Evolutionary conservation across 2,888 invertebrate species (phyloP), one percentile per base, ranked within the genome.

Genomic region (Drymonia ruficornis): DNA sequence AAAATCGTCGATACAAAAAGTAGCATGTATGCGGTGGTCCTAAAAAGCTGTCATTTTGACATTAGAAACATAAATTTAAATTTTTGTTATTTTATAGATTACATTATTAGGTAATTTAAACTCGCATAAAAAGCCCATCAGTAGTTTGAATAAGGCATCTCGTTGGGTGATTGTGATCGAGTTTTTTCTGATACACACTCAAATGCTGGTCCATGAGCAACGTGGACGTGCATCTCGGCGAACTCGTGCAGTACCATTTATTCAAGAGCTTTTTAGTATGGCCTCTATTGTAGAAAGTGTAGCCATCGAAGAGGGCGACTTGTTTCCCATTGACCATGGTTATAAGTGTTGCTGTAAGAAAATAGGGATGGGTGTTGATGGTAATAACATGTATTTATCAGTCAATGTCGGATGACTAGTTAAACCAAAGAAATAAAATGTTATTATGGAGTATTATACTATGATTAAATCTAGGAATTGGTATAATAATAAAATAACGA

Each of bases 211-310:
- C 57, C 0, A 69, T 49, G 3, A 56, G 12, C 7, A 81, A 2
- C 42, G 49, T 68, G 1, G 72, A 70, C 43, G 71, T 77, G 50
- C 81, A 81, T 11, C 50, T 70, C 0, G 73, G 72, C 42, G 72
- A 70, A 7, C 52, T 59, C 0, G 78, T 80, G 49, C 81, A 82
- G 19, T 55, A 58, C 78, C 81, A 81, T 9, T 62, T 65, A n/a
- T 52, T 28, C 0, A 53, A 52, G 1, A 55, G 51, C 6, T 50
- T 58, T 4, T 47, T 49, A 3, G 44, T 40, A 47, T 75, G n/a
- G 9, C 13, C 69, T 23, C 66, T 60, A 23, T 44, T 69, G 52
- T 69, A 76, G 53, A 65, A 80, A 0, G 72, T 73, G 31, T 67
- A 70, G 0, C 70, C 72, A n/a, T 69, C 49, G 46, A 66, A 66